A percentile compares a stretch with the other conserved stretches of the same genome.
phyloP scores from a whole-genome alignment of 2,113 vertebrate genomes.

The Hippocampus guttulatus region DNA sequence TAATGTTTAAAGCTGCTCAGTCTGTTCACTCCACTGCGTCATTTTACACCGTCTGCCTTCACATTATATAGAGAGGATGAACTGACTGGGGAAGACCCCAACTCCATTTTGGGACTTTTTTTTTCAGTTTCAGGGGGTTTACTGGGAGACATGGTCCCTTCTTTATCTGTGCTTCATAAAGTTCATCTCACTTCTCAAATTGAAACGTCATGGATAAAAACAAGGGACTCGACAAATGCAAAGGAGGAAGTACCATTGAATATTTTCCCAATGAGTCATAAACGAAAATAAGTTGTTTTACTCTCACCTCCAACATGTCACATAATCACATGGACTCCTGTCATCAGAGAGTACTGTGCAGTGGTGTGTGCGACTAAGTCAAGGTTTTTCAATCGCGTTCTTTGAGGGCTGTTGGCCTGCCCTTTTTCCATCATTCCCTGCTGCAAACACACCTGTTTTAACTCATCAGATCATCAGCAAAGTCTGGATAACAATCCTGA shows the following conservation, averaged over 20 bases:
- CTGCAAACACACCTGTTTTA: no score
- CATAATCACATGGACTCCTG: no score
- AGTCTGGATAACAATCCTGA: no score
- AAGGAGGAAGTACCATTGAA: background rate
- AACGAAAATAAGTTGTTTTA: background rate
- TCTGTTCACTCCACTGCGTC: background rate
- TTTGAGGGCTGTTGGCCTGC: no score
- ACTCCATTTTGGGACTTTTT: background rate
- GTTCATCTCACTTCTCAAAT: background rate
- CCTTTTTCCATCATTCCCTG: no score
- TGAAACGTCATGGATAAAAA: background rate
- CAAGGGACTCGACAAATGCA: background rate
- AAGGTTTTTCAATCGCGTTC: no score
- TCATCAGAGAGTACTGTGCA: no score
- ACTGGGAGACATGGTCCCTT: background rate
- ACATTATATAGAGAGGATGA: conserved; percentile 21
- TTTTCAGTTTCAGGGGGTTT: background rate
- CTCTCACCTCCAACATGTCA: background rate
- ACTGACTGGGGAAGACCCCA: background rate
- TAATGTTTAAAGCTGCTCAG: background rate
- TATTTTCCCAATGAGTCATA: background rate
- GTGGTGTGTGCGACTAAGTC: no score
- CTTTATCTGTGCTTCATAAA: background rate
- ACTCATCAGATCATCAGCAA: no score
- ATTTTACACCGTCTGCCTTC: rapidly evolving